Base-by-base conservation (phyloP, 2,888 invertebrate species). In the Drosophila mulleri region DNA sequence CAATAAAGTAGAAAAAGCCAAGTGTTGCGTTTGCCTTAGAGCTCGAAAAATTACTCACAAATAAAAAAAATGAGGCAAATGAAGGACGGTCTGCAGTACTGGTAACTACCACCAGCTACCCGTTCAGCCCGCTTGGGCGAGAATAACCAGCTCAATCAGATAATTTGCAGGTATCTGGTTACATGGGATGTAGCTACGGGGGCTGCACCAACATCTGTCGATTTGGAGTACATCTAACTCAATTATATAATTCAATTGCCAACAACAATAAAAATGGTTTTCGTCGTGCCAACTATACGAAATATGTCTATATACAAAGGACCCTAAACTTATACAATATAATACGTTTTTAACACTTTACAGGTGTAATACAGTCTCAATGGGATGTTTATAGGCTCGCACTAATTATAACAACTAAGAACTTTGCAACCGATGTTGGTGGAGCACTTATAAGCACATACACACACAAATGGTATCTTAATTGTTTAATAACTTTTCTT, bases 151-250 rank as follows among this genome's bases (percentile, higher is more conserved):
- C 74, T 72, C 58, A 80, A 77, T 72, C 56, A 77, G 64, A 81
- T 82, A 82, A 84, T 87, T 76, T 62, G 70, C 75, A 84, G 84
- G 84, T 84, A 87, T 84, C 85, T 84, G 75, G 81, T 84, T 84
- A 84, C 84, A 72, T 39, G 26, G 53, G 60, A 72, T 65, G 45
- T 20, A 45, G 57, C 45, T 63, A 41, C 52, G 60, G 53, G n/a
- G 65, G 62, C 62, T 18, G 53, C 42, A 35, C 29, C 58, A 72
- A 77, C 82, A 83, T 83, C 85, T 84, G 82, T 80, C 71, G 64
- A 57, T 50, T 71, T 42, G 35, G 54, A 66, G 67, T 48, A 67
- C 62, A 41, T 42, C 52, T 78, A 83, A 83, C 68, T 75, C 67
- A 82, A 80, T 80, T 82, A 73, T 42, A 32, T 54, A 61, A 73